phyloP scores from a whole-genome alignment of 2,113 vertebrate species.

The Indicator maculatus region DNA sequence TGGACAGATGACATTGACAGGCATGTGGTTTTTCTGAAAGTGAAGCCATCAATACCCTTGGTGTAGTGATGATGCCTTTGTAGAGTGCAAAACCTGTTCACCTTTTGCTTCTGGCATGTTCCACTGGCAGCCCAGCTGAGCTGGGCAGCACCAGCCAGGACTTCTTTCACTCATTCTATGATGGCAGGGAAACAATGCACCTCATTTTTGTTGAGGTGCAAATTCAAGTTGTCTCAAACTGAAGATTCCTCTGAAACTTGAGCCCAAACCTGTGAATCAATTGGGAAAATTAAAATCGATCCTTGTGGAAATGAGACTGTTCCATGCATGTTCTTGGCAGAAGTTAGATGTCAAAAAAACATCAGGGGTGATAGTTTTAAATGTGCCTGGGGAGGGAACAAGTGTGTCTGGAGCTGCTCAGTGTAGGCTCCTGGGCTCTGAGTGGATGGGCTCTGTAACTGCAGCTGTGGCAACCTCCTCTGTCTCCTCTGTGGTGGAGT shows the following conservation, averaged over 20 bases:
- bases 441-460: background rate
- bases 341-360: background rate
- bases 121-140: background rate
- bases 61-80: background rate
- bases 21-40: slow-evolving; percentile 36
- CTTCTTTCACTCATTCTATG: background rate
- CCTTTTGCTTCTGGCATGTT: slow-evolving; percentile 35
- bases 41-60: slow-evolving; percentile 26
- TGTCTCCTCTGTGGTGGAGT: background rate
- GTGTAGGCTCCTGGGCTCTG: background rate
- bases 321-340: fast-evolving
- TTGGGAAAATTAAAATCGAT: background rate
- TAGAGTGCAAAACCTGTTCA: background rate
- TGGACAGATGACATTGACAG: background rate
- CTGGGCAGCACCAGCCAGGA: background rate
- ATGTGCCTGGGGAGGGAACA: fast-evolving
- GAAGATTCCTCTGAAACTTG: background rate
- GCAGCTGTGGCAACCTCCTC: background rate
- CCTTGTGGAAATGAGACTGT: background rate
- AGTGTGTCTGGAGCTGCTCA: background rate
- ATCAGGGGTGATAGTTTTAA: background rate
- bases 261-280: background rate
- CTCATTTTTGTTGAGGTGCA: background rate
- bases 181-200: background rate
- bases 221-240: background rate